Evolutionary conservation across 2,113 vertebrate species (phyloP), one percentile per base, ranked within the genome.

Genomic region (Catharus fuscescens): DNA sequence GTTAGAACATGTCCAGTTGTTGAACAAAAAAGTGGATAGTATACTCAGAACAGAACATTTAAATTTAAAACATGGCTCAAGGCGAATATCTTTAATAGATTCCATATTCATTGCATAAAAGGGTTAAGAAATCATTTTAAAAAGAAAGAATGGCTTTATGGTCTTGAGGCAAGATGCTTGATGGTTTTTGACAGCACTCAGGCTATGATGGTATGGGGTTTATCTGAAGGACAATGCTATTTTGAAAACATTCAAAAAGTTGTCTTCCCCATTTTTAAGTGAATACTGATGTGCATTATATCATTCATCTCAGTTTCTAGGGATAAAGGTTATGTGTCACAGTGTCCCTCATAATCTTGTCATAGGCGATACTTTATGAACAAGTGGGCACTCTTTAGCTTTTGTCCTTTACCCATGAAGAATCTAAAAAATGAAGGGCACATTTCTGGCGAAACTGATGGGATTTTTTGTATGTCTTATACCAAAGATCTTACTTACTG

Each of bases 341-440:
- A 74, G 5, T 83, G 81, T 87, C 91, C 78, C n/a, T 95, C 81
- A 77, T 76, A 84, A 76, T 93, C 79, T 60, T 88, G 66, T 74
- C 52, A 24, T 42, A 56, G 34, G 36, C 86, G 71, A 36, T 69
- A 89, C 71, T 71, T 88, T 66, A 65, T 45, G 70, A 92, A 52
- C 45, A 66, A 66, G 66, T 45, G 91, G 76, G 47, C 10, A 32
- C 52, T 54, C 47, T 79, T 54, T 45, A 86, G 32, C 53, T 94
- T 65, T 72, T 72, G 64, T 92, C 40, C 38, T 83, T 62, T 57
- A 70, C 44, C 21, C 8, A 3, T 36, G 28, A 86, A 80, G 19
- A 57, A 50, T 66, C 67, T 62, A 56, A 54, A 84, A 92, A 92
- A 57, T 17, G 29, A 84, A 87, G 48, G 59, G 42, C 48, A 65